phyloP scores from a whole-genome alignment of 2,113 vertebrate species.

The Condylura cristata region DNA sequence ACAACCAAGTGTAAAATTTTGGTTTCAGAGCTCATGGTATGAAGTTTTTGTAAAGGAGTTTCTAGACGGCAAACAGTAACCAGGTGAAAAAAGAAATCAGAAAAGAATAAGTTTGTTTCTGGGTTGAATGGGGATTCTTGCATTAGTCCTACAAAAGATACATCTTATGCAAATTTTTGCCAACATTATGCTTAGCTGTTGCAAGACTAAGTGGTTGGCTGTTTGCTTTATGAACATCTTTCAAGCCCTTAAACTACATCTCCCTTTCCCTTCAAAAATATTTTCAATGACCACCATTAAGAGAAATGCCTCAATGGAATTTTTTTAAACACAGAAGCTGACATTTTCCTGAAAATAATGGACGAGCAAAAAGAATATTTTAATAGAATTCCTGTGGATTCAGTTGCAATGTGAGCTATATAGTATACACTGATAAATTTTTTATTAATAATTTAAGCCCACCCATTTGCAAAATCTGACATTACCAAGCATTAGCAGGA shows the following conservation, averaged over 20 bases:
- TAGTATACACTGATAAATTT: background rate
- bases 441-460: constrained; percentile 3
- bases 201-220: background rate
- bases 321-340: background rate
- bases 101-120: background rate
- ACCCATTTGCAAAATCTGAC: background rate
- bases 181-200: background rate
- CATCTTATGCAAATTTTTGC: background rate
- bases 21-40: background rate
- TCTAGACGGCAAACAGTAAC: background rate
- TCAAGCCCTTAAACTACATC: background rate
- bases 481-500: background rate
- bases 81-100: background rate
- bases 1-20: background rate
- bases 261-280: background rate
- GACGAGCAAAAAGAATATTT: constrained; percentile 7
- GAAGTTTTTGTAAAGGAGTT: background rate
- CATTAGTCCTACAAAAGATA: background rate
- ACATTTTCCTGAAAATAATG: constrained; percentile 8
- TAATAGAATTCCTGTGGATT: constrained; percentile 5
- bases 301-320: background rate
- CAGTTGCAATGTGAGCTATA: background rate
- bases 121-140: background rate
- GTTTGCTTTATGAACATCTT: background rate
- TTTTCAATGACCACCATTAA: background rate